These are phyloP conservation scores for Bedellia somnulentella DNA, from an alignment of 2,888 invertebrate species.

Conservation along the genomic window DNA sequence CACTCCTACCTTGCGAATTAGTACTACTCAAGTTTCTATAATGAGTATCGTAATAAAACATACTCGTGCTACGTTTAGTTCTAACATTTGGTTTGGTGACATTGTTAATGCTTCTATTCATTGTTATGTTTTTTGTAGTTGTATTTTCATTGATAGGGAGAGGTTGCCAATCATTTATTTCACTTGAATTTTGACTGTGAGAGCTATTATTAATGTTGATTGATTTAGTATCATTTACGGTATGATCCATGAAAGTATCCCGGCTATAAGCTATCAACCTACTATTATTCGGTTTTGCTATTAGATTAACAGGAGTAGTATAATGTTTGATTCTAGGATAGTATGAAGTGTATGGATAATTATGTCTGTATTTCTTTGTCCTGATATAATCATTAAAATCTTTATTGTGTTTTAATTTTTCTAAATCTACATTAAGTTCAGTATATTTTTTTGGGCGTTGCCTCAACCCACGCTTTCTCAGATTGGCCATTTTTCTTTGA, in stretches of 20 bases:
- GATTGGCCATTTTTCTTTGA: conserved; percentile 37
- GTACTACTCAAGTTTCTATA: no score
- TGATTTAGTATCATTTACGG: neutral
- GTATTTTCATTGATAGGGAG: conserved; percentile 15
- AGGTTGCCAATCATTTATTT: conserved; percentile 36
- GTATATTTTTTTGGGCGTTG: conserved; percentile 38
- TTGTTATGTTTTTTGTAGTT: neutral
- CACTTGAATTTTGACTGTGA: neutral
- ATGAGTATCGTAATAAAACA: no score
- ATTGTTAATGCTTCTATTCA: neutral
- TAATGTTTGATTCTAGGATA: conserved; percentile 46
- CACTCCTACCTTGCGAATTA: no score
- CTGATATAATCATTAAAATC: conserved; percentile 45
- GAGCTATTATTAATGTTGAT: neutral
- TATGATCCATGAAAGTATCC: neutral
- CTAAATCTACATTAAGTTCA: conserved; percentile 38
- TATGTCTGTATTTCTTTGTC: conserved; percentile 48
- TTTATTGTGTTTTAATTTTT: conserved; percentile 42
- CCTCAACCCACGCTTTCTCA: conserved; percentile 18
- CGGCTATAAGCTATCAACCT: conserved; percentile 26
- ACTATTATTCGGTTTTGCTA: conserved; percentile 26
- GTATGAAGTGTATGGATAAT: conserved; percentile 42
- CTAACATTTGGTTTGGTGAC: conserved; percentile 10
- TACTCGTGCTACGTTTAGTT: conserved; percentile 16
- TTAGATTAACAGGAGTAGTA: conserved; percentile 32